Evolutionary conservation across 2,797 vertebrate species (phyloP).

Genomic region (Channallabes apus): DNA sequence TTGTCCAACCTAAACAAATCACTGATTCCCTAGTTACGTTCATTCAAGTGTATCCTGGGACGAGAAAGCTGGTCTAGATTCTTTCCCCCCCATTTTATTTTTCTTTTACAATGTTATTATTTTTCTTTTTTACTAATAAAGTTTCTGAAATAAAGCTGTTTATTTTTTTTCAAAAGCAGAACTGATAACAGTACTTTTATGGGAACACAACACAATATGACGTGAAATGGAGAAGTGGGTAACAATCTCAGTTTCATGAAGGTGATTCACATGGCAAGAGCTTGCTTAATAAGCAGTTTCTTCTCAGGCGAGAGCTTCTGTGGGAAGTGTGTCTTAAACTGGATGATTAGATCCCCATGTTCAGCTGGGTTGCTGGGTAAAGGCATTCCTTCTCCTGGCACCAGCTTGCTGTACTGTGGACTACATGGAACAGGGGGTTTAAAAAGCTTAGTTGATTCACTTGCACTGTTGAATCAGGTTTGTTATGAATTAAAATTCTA

Average conservation of each 20-base stretch:
- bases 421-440: constrained; percentile 61
- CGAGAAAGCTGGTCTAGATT: constrained; percentile 40
- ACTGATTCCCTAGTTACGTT: not conserved
- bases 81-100: not conserved
- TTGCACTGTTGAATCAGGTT: not conserved
- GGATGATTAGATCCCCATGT: constrained; percentile 85
- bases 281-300: constrained; percentile 77
- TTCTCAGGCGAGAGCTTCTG: constrained; percentile 76
- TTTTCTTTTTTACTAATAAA: constrained; percentile 32
- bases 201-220: not conserved
- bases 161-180: not conserved
- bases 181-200: not conserved
- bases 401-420: constrained; percentile 83
- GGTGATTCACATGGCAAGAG: constrained; percentile 63
- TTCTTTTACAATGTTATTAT: not conserved
- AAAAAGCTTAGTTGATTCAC: not conserved
- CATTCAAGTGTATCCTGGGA: constrained; percentile 32
- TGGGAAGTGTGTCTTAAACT: constrained; percentile 85
- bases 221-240: not conserved
- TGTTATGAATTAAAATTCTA: not conserved
- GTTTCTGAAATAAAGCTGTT: not conserved
- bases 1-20: not conserved
- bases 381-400: constrained; percentile 89
- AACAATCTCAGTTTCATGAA: not conserved
- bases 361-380: constrained; percentile 68